Evolutionary conservation across 1,140 invertebrate genomes (phyloP).

Genomic region (Cyclina sinensis): DNA sequence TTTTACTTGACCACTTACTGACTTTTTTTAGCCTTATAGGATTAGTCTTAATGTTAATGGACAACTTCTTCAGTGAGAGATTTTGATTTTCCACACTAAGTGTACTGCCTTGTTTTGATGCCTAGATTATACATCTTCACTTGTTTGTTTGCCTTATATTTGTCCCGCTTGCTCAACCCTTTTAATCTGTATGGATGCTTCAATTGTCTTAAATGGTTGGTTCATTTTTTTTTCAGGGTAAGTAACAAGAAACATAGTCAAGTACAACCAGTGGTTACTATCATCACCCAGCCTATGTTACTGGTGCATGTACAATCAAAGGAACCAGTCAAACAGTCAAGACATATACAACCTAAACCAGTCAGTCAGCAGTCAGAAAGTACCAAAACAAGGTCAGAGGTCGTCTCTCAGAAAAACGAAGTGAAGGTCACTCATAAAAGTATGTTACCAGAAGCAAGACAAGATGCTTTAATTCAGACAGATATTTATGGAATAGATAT

Average conservation of each 20-base stretch:
- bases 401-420: neutral
- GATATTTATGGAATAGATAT: conserved; percentile 59
- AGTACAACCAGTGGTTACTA: neutral
- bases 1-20: too few relatives aligned
- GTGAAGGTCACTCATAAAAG: neutral
- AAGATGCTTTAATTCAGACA: conserved; percentile 57
- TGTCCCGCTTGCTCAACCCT: too few relatives aligned
- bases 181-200: too few relatives aligned
- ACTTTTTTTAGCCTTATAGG: too few relatives aligned
- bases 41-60: too few relatives aligned
- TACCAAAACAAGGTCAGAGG: neutral
- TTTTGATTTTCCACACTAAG: too few relatives aligned
- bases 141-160: too few relatives aligned
- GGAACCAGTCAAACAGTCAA: neutral
- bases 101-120: too few relatives aligned
- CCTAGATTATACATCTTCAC: too few relatives aligned
- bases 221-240: conserved; percentile 13
- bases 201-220: too few relatives aligned
- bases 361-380: neutral
- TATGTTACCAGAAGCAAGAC: neutral
- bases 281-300: conserved; percentile 25
- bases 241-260: neutral
- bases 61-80: too few relatives aligned
- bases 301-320: neutral
- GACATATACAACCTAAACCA: conserved; percentile 30